Conservation (phyloP, 1,140 invertebrate species). For the Eueides isabella region DNA sequence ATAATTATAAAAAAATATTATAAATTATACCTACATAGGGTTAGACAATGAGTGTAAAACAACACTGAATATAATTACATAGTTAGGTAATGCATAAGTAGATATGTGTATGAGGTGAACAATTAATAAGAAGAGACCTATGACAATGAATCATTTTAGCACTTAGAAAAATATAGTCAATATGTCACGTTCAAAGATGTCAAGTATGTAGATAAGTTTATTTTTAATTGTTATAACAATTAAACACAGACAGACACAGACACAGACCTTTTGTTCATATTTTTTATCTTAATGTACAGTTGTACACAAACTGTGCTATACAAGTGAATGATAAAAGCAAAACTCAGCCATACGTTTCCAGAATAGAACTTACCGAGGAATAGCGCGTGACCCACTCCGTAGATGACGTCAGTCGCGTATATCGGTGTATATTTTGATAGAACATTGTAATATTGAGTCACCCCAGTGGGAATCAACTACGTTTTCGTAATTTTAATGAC, state of each 20-base stretch:
- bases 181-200: not conserved
- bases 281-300: not conserved
- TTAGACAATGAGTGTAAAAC: not conserved
- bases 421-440: conserved; percentile 30
- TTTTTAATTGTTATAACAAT: not conserved
- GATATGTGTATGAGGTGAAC: not conserved
- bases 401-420: conserved; percentile 26
- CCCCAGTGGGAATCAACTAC: not conserved
- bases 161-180: not conserved
- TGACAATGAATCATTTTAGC: not conserved
- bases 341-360: conserved; percentile 13
- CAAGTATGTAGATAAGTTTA: not conserved
- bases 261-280: too few relatives aligned
- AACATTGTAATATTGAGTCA: conserved; percentile 20
- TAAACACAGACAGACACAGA: not conserved
- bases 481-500: not conserved
- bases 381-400: conserved; percentile 25
- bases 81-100: not conserved
- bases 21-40: not conserved
- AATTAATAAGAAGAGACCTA: not conserved
- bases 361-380: conserved; percentile 21
- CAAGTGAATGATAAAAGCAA: conserved; percentile 3
- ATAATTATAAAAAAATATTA: too few relatives aligned
- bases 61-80: not conserved
- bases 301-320: not conserved